Evolutionary conservation across 1,140 invertebrate species (phyloP).

Genomic region (Vanessa atalanta): DNA sequence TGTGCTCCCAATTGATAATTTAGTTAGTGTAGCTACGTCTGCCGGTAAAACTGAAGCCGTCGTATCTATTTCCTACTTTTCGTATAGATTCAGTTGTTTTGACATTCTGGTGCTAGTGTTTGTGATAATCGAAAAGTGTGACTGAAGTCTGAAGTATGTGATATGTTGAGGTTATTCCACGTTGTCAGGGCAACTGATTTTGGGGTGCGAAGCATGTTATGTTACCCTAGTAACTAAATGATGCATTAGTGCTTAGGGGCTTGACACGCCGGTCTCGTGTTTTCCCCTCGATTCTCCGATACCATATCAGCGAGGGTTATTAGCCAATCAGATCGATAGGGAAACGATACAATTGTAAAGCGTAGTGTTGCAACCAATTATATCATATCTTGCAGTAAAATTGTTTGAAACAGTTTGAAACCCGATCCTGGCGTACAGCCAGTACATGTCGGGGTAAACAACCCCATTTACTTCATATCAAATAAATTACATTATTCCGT

Average conservation of each 20-base stretch:
- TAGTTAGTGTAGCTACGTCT: constrained; percentile 64
- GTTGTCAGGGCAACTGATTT: constrained; percentile 48
- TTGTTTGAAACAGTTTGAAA: constrained; percentile 4
- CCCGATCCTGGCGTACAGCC: constrained; percentile 16
- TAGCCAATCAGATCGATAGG: constrained; percentile 31
- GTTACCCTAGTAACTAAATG: constrained; percentile 20
- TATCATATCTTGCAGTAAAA: background rate
- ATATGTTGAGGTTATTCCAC: constrained; percentile 38
- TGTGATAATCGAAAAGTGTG: constrained; percentile 7
- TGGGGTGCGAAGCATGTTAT: constrained; percentile 12
- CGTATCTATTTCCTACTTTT: constrained; percentile 33
- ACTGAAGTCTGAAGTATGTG: background rate
- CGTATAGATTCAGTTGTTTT: constrained; percentile 9
- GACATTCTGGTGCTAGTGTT: constrained; percentile 14
- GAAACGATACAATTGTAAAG: constrained; percentile 29
- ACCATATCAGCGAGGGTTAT: constrained; percentile 3
- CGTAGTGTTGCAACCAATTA: background rate
- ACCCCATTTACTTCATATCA: background rate
- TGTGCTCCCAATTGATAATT: constrained; percentile 74
- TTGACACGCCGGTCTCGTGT: background rate
- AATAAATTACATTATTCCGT: background rate
- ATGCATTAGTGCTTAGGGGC: background rate
- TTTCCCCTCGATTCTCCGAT: background rate
- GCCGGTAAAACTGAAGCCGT: constrained; percentile 53
- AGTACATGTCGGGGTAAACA: constrained; percentile 23